Evolutionary conservation across 2,113 vertebrate species (phyloP).

Genomic region (Ardeotis arabs): DNA sequence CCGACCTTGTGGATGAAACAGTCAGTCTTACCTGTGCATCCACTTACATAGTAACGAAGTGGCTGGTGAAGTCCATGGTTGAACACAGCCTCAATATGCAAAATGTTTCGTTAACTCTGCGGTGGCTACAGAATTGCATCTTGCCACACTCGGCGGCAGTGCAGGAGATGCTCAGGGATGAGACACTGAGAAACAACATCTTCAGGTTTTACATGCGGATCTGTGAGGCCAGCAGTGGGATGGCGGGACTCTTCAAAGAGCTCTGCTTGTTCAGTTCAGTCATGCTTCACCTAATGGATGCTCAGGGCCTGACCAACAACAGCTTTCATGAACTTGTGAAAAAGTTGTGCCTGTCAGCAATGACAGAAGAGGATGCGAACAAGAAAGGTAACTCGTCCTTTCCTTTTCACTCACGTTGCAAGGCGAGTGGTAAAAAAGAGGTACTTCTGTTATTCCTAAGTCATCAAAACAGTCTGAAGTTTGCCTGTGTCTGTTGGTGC

Average conservation of each 20-base stretch:
- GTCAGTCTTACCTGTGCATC: neutral
- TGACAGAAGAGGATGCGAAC: neutral
- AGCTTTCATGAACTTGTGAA: constrained; percentile 54
- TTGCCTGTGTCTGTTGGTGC: neutral
- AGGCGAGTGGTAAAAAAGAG: neutral
- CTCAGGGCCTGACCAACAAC: constrained; percentile 14
- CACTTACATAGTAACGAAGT: constrained; percentile 69
- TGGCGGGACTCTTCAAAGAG: neutral
- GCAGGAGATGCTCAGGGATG: constrained; percentile 71
- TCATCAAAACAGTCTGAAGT: neutral
- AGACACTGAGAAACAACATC: constrained; percentile 59
- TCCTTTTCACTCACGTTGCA: accelerated
- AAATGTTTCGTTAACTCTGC: constrained; percentile 45
- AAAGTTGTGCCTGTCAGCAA: constrained; percentile 58
- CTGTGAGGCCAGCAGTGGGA: constrained; percentile 16
- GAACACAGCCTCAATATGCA: constrained; percentile 27
- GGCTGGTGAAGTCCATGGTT: constrained; percentile 78
- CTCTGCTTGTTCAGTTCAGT: constrained; percentile 73
- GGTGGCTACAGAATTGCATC: constrained; percentile 77
- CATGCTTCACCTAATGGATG: constrained; percentile 81
- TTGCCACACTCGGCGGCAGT: constrained; percentile 17
- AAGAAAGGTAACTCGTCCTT: constrained; percentile 35
- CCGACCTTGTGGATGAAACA: neutral
- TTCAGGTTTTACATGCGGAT: constrained; percentile 79
- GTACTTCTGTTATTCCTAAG: neutral